Evolutionary conservation across 2,797 vertebrate species (phyloP).

Genomic region (Xenops minutus): DNA sequence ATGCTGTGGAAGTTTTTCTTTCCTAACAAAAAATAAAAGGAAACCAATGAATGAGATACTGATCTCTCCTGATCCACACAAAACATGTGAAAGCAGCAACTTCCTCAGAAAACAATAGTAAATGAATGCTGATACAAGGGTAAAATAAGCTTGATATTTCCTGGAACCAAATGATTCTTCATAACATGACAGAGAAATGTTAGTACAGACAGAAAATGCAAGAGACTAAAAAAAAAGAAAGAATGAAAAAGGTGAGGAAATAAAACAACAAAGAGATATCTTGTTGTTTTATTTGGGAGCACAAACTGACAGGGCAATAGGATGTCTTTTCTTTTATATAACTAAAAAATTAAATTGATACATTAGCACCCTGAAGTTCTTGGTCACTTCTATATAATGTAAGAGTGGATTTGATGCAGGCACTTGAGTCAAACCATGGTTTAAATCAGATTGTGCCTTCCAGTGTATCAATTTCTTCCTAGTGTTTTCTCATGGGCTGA

Average conservation of each 20-base stretch:
- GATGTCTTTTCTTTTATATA: background rate
- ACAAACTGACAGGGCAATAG: background rate
- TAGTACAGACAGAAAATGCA: background rate
- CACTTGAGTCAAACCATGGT: background rate
- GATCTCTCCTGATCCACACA: conserved; percentile 16
- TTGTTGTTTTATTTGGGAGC: background rate
- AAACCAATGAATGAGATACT: conserved; percentile 46
- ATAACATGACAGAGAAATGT: background rate
- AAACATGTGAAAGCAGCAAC: conserved; percentile 13
- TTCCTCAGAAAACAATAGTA: conserved; percentile 45
- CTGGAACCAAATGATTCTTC: conserved; percentile 21
- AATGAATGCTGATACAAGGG: conserved; percentile 1
- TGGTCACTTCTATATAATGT: background rate
- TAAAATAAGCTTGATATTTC: conserved; percentile 27
- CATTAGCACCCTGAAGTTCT: background rate
- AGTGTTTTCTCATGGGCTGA: background rate
- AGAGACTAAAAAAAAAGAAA: background rate
- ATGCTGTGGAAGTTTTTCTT: background rate
- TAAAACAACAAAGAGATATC: background rate
- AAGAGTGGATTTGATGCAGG: background rate
- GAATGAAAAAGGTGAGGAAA: background rate
- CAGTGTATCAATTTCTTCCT: background rate
- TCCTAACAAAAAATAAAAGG: background rate
- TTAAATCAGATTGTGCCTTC: background rate
- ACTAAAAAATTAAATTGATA: background rate